Evolutionary conservation across 2,888 invertebrate species (phyloP).

Genomic region (Spialia ferax): DNA sequence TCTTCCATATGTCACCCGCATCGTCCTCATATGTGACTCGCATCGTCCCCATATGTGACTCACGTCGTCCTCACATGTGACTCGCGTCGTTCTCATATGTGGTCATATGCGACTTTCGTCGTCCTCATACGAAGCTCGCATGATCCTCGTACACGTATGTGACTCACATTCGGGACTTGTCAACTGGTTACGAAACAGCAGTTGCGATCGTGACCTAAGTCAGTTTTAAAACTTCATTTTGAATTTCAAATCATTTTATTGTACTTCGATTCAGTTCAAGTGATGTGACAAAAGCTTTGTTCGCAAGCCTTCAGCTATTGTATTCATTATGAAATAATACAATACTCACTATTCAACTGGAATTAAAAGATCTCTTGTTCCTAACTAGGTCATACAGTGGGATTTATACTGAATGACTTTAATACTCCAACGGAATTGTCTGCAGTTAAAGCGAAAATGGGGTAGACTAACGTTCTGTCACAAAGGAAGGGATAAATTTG

Average conservation of each 20-base stretch:
- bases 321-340: background rate
- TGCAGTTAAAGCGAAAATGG: background rate
- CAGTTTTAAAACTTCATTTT: background rate
- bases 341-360: constrained; percentile 1
- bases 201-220: no score
- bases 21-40: no score
- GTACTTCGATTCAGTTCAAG: background rate
- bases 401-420: constrained; percentile 1
- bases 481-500: background rate
- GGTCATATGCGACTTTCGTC: no score
- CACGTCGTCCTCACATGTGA: no score
- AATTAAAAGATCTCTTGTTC: background rate
- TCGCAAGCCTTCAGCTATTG: constrained; percentile 4
- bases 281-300: background rate
- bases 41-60: no score
- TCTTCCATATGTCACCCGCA: no score
- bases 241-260: background rate
- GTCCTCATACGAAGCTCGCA: no score
- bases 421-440: background rate
- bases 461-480: background rate
- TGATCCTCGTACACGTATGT: no score
- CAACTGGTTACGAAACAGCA: no score
- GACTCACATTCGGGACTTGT: no score
- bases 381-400: background rate
- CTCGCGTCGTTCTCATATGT: no score